phyloP scores from a whole-genome alignment of 2,797 vertebrate genomes.

The Petrocephalus schoutedeni region DNA sequence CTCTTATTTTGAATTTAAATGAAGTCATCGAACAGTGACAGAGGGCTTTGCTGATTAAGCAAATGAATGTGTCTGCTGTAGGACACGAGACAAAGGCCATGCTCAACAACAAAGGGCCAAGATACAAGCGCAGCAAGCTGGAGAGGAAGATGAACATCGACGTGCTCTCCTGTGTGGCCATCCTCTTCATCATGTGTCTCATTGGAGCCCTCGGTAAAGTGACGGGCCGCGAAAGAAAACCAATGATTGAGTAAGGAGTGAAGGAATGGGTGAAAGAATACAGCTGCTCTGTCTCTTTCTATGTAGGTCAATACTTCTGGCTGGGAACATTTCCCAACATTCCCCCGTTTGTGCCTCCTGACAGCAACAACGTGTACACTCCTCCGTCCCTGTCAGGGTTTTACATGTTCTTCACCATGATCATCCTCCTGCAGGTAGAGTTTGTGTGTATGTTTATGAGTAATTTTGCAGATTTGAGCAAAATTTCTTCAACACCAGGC shows the following conservation, averaged over 20 bases:
- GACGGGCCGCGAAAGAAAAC: conserved; percentile 32
- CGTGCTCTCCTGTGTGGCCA: conserved; percentile 76
- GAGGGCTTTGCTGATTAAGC: not conserved
- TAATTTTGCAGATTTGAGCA: not conserved
- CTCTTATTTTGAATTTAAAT: not conserved
- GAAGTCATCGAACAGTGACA: not conserved
- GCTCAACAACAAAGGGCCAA: conserved; percentile 81
- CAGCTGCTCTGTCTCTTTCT: conserved; percentile 39
- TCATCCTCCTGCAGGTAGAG: conserved; percentile 88
- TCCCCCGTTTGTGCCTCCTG: conserved; percentile 74
- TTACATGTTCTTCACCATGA: conserved; percentile 92
- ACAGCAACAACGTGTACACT: conserved; percentile 56
- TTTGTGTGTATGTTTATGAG: not conserved
- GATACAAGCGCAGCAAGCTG: conserved; percentile 89
- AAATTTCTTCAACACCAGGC: not conserved
- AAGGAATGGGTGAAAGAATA: not conserved
- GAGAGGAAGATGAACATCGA: conserved; percentile 80
- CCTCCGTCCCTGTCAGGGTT: conserved; percentile 64
- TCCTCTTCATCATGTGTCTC: conserved; percentile 86
- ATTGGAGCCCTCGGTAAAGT: conserved; percentile 78
- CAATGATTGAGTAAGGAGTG: conserved; percentile 16
- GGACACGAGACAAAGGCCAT: conserved; percentile 92
- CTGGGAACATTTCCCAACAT: conserved; percentile 55
- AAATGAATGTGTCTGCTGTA: conserved; percentile 41
- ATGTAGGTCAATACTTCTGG: conserved; percentile 80